Base-by-base conservation (phyloP, 2,113 vertebrate genomes). In the Grammomys surdaster region DNA sequence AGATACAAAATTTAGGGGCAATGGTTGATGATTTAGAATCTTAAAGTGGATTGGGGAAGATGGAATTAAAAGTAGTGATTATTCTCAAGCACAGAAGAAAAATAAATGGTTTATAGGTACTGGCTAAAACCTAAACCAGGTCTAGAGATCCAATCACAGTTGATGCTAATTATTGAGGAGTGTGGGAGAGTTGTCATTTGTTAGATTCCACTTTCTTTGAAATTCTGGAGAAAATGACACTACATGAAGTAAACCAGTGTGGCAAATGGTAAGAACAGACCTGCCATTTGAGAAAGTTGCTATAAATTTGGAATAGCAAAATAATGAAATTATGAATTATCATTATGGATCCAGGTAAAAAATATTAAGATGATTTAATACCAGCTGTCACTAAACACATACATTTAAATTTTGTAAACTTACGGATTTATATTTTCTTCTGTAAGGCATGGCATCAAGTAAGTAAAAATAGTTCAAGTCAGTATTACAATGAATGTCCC, bases 401-500 rank as follows among this genome's bases (percentile, higher is more conserved):
- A 33, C 3, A 9, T 95, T 95, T 87, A 90, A 75, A 51, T 80
- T 73, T 90, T 88, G 7, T 65, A 90, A 22, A 84, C 19, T 63
- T 86, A 16, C 26, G 31, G 10, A 19, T 51, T 73, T 93, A 75
- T 5, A 51, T 72, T 91, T 94, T 88, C 40, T 91, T 89, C 67
- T 40, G 7, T 28, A 36, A 31, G 48, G 7, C 22, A n/a, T 51
- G 67, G 26, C 19, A 77, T 69, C 11, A 22, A 90, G 19, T 80
- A 60, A 51, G 24, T 28, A 89, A 33, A 67, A 78, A 48, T 56
- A 92, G 31, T 40, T 77, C 48, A 95, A 60, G 1, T 54, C 33
- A 56, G 87, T 94, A 91, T n/a, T 95, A 77, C 82, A 51, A 70
- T 13, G 51, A 90, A 90, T 70, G 33, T 70, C n/a, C 16, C 22